These are phyloP conservation scores for Heliocidaris erythrogramma DNA, from an alignment of 35 echinoderm and acorn worm genomes.

Conservation along the genomic window DNA sequence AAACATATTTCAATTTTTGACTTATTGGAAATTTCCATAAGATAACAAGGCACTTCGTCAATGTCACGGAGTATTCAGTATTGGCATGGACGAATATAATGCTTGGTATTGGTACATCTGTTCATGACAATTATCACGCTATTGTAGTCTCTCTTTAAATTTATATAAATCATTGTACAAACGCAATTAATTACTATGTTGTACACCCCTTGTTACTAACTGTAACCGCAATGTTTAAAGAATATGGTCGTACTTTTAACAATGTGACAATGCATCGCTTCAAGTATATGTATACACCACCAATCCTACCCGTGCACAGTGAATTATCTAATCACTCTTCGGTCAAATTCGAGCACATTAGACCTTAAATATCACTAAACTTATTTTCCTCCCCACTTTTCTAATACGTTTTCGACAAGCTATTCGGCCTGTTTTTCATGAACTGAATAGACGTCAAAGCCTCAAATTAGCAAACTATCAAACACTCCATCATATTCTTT, in stretches of 20 bases:
- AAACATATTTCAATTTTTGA: too few species aligned
- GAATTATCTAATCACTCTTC: not conserved
- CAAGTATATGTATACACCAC: not conserved
- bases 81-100: too few species aligned
- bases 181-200: too few species aligned
- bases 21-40: too few species aligned
- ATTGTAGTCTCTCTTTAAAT: too few species aligned
- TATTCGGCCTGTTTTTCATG: not conserved
- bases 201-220: not conserved
- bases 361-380: not conserved
- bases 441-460: not conserved
- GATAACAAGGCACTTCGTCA: too few species aligned
- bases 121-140: too few species aligned
- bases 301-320: not conserved
- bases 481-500: not conserved
- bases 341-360: not conserved
- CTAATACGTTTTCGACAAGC: not conserved
- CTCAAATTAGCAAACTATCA: conserved; percentile 3
- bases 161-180: too few species aligned
- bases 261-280: too few species aligned
- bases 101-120: too few species aligned
- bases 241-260: too few species aligned
- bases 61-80: too few species aligned
- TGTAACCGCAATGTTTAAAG: not conserved
- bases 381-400: not conserved